A percentile compares a stretch with the other conserved stretches of the same genome.
These are phyloP conservation scores for Sthenelais limicola DNA, from an alignment of 2,888 invertebrate species.

Conservation along the genomic window DNA sequence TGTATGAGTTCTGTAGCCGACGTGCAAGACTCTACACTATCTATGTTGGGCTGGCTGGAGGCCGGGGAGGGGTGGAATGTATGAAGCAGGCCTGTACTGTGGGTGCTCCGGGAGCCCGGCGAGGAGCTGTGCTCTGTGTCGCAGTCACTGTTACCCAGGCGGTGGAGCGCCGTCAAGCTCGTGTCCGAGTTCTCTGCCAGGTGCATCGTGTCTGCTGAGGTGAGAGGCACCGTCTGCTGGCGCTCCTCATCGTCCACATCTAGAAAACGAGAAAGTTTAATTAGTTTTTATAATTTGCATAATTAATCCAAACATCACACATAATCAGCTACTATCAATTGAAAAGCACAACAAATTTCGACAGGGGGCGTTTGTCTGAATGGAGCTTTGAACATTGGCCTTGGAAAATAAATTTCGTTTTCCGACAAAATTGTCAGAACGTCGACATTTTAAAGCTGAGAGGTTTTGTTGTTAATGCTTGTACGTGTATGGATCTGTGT, in stretches of 20 bases:
- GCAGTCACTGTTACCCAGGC: constrained; percentile 58
- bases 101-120: constrained; percentile 57
- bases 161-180: constrained; percentile 61
- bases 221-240: constrained; percentile 51
- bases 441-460: no score
- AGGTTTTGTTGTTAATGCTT: no score
- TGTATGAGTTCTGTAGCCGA: constrained; percentile 27
- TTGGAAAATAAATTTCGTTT: no score
- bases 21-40: constrained; percentile 21
- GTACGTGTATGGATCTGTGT: no score
- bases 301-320: background rate
- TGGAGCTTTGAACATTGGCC: no score
- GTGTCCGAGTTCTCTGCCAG: constrained; percentile 48
- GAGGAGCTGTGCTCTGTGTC: constrained; percentile 63
- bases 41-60: constrained; percentile 51
- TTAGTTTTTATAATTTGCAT: background rate
- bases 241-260: constrained; percentile 62
- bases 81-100: constrained; percentile 57
- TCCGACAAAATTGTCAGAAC: no score
- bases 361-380: no score
- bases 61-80: constrained; percentile 63
- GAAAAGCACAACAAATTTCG: background rate
- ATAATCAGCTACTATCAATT: background rate
- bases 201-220: constrained; percentile 53
- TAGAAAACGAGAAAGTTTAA: constrained; percentile 37